Percentiles rank a stretch among this genome's conserved stretches.
phyloP scores from a whole-genome alignment of 2,113 vertebrate genomes.

The Pelodiscus sinensis region DNA sequence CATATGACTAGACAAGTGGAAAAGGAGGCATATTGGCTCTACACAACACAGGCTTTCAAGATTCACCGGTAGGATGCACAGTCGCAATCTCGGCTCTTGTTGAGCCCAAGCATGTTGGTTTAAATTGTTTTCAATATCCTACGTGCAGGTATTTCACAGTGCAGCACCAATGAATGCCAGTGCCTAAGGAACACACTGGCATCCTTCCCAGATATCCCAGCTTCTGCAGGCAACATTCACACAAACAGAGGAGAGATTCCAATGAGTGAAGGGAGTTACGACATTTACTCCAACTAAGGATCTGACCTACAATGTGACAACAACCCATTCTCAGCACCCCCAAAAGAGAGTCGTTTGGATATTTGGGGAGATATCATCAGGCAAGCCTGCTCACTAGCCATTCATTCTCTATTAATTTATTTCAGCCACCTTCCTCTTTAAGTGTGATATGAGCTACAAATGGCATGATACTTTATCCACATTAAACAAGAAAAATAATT shows the following conservation, averaged over 20 bases:
- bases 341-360: neutral
- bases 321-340: neutral
- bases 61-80: neutral
- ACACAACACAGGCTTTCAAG: neutral
- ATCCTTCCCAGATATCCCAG: neutral
- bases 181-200: neutral
- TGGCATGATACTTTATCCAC: neutral
- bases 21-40: slow-evolving; percentile 25
- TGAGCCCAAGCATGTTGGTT: neutral
- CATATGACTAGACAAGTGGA: neutral
- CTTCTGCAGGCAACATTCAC: neutral
- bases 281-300: neutral
- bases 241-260: neutral
- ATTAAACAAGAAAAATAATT: slow-evolving; percentile 31
- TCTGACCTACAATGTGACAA: neutral
- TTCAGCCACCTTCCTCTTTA: rapidly evolving
- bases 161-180: neutral
- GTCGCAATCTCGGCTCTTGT: neutral
- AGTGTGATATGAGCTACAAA: neutral
- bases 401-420: neutral
- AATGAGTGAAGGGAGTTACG: neutral
- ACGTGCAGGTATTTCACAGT: neutral
- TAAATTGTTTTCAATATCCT: neutral
- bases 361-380: neutral
- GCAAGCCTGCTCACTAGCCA: rapidly evolving